phyloP scores from a whole-genome alignment of 2,113 vertebrate species.

The Glaucidium brasilianum region DNA sequence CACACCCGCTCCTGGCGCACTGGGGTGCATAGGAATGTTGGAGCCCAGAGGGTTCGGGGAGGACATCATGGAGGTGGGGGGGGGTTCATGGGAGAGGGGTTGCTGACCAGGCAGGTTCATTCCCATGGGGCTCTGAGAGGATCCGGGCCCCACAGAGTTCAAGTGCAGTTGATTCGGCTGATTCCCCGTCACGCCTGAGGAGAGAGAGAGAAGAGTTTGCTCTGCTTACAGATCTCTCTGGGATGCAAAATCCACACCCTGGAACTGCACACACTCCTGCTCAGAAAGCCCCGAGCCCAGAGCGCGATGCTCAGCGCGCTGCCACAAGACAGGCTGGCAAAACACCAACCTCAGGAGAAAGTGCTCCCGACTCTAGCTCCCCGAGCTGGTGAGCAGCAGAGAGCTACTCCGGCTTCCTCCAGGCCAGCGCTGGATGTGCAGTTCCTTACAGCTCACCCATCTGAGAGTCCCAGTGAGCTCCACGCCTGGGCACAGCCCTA shows the following conservation, averaged over 20 bases:
- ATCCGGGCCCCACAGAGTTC: slow-evolving; percentile 80
- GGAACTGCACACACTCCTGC: background rate
- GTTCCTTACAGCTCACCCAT: background rate
- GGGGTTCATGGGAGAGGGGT: slow-evolving; percentile 86
- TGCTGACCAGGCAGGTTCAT: slow-evolving; percentile 86
- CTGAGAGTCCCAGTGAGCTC: background rate
- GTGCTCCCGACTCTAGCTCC: background rate
- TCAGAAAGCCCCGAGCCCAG: background rate
- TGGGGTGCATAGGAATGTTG: slow-evolving; percentile 86
- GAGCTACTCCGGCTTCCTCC: background rate
- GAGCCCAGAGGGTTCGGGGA: slow-evolving; percentile 86
- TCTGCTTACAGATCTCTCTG: background rate
- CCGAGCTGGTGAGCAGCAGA: background rate
- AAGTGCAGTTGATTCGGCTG: slow-evolving; percentile 85
- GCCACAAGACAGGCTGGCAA: background rate
- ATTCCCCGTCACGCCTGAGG: slow-evolving; percentile 80
- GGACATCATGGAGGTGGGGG: slow-evolving; percentile 82
- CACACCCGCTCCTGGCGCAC: slow-evolving; percentile 72
- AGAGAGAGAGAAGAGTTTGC: background rate
- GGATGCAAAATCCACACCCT: background rate
- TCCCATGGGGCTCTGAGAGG: slow-evolving; percentile 90
- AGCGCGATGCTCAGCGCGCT: background rate
- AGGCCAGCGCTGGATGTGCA: background rate
- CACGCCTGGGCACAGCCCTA: rapidly evolving
- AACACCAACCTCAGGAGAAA: background rate